Base-by-base conservation (phyloP, 1,140 invertebrate genomes). In the Linepithema humile region DNA sequence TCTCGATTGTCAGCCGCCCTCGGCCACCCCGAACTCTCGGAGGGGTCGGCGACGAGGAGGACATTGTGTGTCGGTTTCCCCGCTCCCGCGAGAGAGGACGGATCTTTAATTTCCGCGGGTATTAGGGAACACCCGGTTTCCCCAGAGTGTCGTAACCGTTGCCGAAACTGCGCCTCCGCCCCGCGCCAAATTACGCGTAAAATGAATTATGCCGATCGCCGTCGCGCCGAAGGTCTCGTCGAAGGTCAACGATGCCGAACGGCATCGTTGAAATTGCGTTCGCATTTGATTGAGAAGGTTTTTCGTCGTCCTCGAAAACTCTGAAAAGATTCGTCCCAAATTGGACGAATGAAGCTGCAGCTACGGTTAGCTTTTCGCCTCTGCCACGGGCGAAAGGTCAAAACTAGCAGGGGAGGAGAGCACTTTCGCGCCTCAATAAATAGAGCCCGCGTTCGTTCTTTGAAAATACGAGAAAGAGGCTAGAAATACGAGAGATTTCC, bases 101-200 rank as follows among this genome's bases (percentile, higher is more conserved):
- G 84, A 91, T 92, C 91, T 92, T 92, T 90, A 91, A 92, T 92
- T 93, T 92, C 86, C 83, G 59, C 77, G 83, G n/a, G 55, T 86
- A 87, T 90, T 91, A 91, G 88, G 87, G 86, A 87, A 91, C 75
- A 84, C 74, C 65, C 40, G 73, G 87, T 20, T 26, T 57, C 90
- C 91, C 90, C 17, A 32, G 91, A 87, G 89, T 75, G 84, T 85
- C 74, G 72, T 83, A 85, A 40, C 20, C 60, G 43, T 7, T 32
- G 73, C 62, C 64, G 10, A 70, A 57, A 64, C 43, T 35, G 32
- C 32, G 38, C 43, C 50, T 84, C 80, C 59, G 69, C 69, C 83
- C 70, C 65, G 2, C n/a, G 43, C 67, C 65, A 86, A 82, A 74
- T 70, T 67, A 65, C n/a, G 32, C 53, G 69, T 64, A 40, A 65